Evolutionary conservation across 2,797 vertebrate species (phyloP).

Genomic region (Chiloscyllium punctatum): DNA sequence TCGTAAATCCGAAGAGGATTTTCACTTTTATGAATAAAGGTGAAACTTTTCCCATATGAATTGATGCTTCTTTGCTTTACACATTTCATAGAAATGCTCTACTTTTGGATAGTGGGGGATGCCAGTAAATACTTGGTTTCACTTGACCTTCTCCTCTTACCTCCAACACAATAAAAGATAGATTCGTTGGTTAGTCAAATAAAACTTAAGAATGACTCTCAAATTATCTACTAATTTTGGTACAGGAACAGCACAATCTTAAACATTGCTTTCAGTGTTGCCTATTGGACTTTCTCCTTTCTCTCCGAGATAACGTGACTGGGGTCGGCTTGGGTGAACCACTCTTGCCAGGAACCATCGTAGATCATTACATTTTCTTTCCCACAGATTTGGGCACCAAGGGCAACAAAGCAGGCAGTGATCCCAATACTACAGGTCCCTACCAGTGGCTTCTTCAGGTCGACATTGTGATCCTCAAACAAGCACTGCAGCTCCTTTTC

Average conservation of each 20-base stretch:
- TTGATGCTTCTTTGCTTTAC: too few species aligned
- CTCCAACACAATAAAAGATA: too few species aligned
- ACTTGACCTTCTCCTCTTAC: not conserved
- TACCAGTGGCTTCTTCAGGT: constrained; percentile 69
- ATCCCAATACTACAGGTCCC: constrained; percentile 80
- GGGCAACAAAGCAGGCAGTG: constrained; percentile 77
- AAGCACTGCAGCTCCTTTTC: constrained; percentile 63
- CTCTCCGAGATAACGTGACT: constrained; percentile 69
- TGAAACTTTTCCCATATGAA: too few species aligned
- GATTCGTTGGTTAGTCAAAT: not conserved
- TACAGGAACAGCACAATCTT: not conserved
- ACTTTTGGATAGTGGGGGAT: too few species aligned
- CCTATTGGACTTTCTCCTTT: constrained; percentile 44
- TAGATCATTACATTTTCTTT: constrained; percentile 73
- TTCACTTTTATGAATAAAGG: too few species aligned
- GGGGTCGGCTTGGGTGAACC: constrained; percentile 71
- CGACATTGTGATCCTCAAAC: constrained; percentile 70
- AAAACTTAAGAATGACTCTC: not conserved
- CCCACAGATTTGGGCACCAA: constrained; percentile 81
- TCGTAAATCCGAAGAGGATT: too few species aligned
- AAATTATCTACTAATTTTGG: not conserved
- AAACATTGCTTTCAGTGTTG: not conserved
- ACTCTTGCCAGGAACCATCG: constrained; percentile 86
- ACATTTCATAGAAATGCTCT: too few species aligned
- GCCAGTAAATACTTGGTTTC: too few species aligned